phyloP scores from a whole-genome alignment of 2,797 vertebrate genomes.

The Microhierax caerulescens region DNA sequence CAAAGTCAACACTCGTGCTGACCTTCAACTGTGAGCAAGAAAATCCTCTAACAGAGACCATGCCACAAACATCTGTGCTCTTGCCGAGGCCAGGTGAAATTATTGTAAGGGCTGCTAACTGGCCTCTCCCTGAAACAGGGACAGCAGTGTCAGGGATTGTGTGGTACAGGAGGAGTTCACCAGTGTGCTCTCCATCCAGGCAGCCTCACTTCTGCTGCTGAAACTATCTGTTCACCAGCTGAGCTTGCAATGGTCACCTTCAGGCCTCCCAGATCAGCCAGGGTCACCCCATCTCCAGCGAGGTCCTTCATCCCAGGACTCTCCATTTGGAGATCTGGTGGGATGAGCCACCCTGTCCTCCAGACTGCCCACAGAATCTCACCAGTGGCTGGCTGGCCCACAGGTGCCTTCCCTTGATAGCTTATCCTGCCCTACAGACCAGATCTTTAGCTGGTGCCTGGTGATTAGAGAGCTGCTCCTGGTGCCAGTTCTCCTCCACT shows the following conservation, averaged over 20 bases:
- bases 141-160: background rate
- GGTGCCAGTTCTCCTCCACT: slow-evolving; percentile 22
- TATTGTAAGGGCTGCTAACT: background rate
- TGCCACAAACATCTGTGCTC: background rate
- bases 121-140: background rate
- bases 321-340: background rate
- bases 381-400: background rate
- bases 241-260: background rate
- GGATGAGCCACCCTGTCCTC: background rate
- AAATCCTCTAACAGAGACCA: background rate
- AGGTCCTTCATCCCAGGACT: background rate
- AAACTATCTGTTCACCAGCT: background rate
- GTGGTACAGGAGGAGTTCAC: background rate
- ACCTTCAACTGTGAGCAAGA: background rate
- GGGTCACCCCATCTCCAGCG: background rate
- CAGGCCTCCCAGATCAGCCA: background rate
- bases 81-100: background rate
- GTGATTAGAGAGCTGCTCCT: background rate
- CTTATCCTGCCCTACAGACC: background rate
- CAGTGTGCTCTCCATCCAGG: background rate
- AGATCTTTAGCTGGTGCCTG: background rate
- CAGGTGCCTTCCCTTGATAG: background rate
- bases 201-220: background rate
- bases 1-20: background rate
- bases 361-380: background rate